A percentile compares a stretch with the other conserved stretches of the same genome.
Evolutionary conservation across 2,888 invertebrate species (phyloP).

Genomic region (Parochlus steinenii): DNA sequence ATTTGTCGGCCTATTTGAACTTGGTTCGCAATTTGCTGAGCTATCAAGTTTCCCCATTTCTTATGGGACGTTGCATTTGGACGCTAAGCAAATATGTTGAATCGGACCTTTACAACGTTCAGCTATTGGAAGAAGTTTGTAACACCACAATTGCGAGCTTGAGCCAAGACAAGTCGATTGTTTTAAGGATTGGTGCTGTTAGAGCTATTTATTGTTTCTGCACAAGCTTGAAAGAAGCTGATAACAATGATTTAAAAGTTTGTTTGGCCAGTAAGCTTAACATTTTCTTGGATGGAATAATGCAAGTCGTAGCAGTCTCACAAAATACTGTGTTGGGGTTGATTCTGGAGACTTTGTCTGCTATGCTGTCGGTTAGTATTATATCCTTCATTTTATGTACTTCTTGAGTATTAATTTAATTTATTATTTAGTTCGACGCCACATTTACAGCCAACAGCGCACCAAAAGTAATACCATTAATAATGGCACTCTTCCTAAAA

Average conservation of each 20-base stretch:
- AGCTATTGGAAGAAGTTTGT: slow-evolving; percentile 22
- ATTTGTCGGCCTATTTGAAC: slow-evolving; percentile 27
- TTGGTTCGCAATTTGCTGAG: slow-evolving; percentile 25
- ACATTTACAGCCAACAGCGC: slow-evolving; percentile 44
- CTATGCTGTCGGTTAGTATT: slow-evolving; percentile 32
- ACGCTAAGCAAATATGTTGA: slow-evolving; percentile 27
- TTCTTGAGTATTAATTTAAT: slow-evolving; percentile 5
- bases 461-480: slow-evolving; percentile 42
- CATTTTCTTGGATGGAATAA: slow-evolving; percentile 35
- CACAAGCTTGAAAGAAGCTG: slow-evolving; percentile 31
- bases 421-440: slow-evolving; percentile 36
- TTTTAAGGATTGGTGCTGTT: slow-evolving; percentile 26
- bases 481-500: slow-evolving; percentile 50
- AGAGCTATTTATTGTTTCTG: slow-evolving; percentile 27
- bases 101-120: slow-evolving; percentile 25
- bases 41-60: slow-evolving; percentile 24
- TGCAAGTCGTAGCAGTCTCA: slow-evolving; percentile 32
- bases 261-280: slow-evolving; percentile 32
- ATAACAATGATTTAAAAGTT: slow-evolving; percentile 27
- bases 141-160: slow-evolving; percentile 24
- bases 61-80: slow-evolving; percentile 28
- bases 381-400: not conserved
- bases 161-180: slow-evolving; percentile 24
- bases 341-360: slow-evolving; percentile 34
- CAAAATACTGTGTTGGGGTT: slow-evolving; percentile 34